phyloP scores from a whole-genome alignment of 2,888 invertebrate species.

The Himalopsyche anomala region DNA sequence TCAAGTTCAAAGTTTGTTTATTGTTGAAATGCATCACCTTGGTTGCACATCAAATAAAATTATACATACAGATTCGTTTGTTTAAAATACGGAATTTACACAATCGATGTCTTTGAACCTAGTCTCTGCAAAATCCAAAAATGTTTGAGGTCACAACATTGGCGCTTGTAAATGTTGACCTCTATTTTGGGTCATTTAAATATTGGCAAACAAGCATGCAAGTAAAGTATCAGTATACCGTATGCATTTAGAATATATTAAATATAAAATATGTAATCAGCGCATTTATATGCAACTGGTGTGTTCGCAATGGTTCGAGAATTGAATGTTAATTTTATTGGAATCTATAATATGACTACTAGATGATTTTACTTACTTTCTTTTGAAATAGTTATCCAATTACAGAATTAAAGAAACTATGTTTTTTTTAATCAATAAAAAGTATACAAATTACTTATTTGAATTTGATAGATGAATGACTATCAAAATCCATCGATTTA shows the following conservation, averaged over 20 bases:
- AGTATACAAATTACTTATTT: no score
- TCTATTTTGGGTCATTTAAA: conserved; percentile 20
- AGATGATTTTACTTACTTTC: neutral
- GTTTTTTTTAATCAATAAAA: no score
- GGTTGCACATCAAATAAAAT: no score
- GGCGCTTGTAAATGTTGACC: conserved; percentile 10
- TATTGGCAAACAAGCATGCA: conserved; percentile 1
- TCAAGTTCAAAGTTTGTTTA: no score
- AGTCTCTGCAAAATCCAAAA: neutral
- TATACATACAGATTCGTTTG: neutral
- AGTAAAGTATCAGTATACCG: neutral
- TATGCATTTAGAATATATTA: neutral
- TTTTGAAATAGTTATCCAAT: neutral
- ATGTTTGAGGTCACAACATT: conserved; percentile 2
- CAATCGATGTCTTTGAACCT: conserved; percentile 6
- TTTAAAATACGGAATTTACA: neutral
- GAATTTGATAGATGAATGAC: no score
- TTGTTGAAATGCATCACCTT: no score
- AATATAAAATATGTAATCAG: neutral
- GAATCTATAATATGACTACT: neutral
- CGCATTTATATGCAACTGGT: neutral
- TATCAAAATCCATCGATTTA: no score
- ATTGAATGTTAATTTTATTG: neutral
- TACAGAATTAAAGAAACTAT: no score
- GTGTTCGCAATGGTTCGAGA: neutral